Evolutionary conservation across 2,797 vertebrate species (phyloP).

Genomic region (Ispidina lecontei): DNA sequence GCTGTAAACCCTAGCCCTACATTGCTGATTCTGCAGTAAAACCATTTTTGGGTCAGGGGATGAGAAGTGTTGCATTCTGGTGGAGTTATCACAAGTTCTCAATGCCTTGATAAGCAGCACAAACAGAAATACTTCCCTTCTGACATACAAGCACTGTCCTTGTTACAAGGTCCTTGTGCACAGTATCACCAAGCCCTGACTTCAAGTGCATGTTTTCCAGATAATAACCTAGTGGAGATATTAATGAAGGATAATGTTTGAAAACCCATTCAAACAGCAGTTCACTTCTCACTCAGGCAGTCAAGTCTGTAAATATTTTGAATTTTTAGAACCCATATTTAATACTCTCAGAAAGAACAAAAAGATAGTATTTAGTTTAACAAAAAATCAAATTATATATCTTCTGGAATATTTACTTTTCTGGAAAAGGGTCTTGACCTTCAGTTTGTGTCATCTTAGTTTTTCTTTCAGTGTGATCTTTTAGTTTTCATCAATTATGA

Average conservation of each 20-base stretch:
- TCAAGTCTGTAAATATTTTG: constrained; percentile 20
- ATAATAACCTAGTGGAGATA: neutral
- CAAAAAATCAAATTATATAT: neutral
- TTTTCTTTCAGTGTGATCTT: neutral
- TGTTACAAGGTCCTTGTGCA: neutral
- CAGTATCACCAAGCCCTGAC: neutral
- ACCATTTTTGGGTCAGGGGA: neutral
- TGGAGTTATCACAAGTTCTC: neutral
- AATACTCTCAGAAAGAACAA: neutral
- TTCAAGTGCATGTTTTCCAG: neutral
- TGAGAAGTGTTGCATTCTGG: neutral
- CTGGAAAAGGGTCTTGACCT: neutral
- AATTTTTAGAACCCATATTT: neutral
- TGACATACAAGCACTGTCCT: neutral
- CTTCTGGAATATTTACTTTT: constrained; percentile 5
- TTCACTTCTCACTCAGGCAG: neutral
- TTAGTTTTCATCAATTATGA: neutral
- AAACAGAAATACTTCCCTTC: neutral
- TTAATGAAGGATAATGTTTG: neutral
- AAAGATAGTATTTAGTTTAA: neutral
- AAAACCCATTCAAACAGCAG: neutral
- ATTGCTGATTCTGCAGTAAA: neutral
- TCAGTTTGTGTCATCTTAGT: neutral
- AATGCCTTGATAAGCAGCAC: neutral
- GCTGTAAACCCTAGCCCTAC: neutral